A percentile compares a stretch with the other conserved stretches of the same genome.
Conservation (phyloP, 2,888 invertebrate species). For the Temnothorax ravouxi region DNA sequence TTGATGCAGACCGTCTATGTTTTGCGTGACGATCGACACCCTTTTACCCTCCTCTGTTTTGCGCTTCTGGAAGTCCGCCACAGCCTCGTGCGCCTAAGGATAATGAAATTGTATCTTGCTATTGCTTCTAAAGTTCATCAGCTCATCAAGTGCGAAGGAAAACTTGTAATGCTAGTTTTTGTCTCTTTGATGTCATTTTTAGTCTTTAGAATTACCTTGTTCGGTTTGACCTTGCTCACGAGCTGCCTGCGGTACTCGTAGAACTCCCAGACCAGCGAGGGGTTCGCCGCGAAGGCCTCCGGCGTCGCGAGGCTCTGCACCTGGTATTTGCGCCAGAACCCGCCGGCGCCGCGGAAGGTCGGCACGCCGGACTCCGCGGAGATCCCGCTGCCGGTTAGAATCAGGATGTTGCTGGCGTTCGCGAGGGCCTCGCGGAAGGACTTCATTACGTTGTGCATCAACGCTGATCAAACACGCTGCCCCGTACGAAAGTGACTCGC, state of each 20-base stretch:
- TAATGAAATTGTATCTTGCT: background rate
- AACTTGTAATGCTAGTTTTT: background rate
- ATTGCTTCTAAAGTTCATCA: background rate
- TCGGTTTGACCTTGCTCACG: conserved; percentile 91
- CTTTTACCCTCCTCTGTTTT: conserved; percentile 87
- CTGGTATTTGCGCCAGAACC: conserved; percentile 93
- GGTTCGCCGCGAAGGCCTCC: conserved; percentile 90
- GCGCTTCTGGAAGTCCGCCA: conserved; percentile 90
- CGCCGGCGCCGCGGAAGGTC: conserved; percentile 94
- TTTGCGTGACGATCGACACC: conserved; percentile 89
- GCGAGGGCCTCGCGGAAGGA: conserved; percentile 88
- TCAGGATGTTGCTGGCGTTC: conserved; percentile 89
- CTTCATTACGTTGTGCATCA: conserved; percentile 76
- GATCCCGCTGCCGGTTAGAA: conserved; percentile 93
- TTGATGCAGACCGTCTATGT: conserved; percentile 89
- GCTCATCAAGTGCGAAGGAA: background rate
- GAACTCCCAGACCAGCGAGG: conserved; percentile 96
- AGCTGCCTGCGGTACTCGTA: conserved; percentile 94
- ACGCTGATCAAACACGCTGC: too few relatives aligned
- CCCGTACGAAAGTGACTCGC: background rate
- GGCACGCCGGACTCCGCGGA: conserved; percentile 96
- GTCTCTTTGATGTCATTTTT: background rate
- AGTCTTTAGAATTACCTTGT: conserved; percentile 87
- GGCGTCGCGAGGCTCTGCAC: conserved; percentile 91
- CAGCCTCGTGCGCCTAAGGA: conserved; percentile 90